Evolutionary conservation across 1,140 invertebrate species (phyloP).

Genomic region (Hormaphis cornu): DNA sequence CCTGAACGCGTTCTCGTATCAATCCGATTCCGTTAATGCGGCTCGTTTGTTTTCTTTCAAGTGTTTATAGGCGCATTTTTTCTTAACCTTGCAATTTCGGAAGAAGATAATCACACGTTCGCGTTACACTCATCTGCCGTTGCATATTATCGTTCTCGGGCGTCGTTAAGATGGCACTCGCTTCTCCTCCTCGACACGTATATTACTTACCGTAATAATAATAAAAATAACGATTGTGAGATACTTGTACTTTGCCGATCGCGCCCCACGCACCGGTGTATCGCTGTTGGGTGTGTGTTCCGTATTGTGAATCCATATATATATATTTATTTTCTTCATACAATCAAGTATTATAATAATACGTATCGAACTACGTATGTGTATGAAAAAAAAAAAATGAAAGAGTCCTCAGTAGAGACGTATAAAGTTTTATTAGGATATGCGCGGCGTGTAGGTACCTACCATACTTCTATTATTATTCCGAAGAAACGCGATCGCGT

Average conservation of each 20-base stretch:
- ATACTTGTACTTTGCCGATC: neutral
- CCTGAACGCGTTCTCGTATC: too few relatives aligned
- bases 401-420: neutral
- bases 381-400: neutral
- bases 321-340: conserved; percentile 11
- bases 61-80: too few relatives aligned
- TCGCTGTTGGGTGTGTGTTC: conserved; percentile 12
- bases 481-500: conserved; percentile 1
- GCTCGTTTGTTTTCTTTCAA: too few relatives aligned
- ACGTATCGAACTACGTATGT: conserved; percentile 3
- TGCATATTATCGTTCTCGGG: too few relatives aligned
- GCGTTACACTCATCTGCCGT: too few relatives aligned
- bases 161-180: too few relatives aligned
- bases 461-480: conserved; percentile 29
- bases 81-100: too few relatives aligned
- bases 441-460: too few relatives aligned
- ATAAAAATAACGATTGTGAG: conserved; percentile 2
- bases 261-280: too few relatives aligned
- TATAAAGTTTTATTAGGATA: conserved; percentile 29
- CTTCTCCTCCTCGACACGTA: neutral
- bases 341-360: conserved; percentile 28
- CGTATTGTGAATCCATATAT: conserved; percentile 16
- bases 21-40: too few relatives aligned
- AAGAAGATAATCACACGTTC: too few relatives aligned
- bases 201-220: neutral